Base-by-base conservation (phyloP, 2,888 invertebrate species). In the Scaptodrosophila latifasciaeformis region DNA sequence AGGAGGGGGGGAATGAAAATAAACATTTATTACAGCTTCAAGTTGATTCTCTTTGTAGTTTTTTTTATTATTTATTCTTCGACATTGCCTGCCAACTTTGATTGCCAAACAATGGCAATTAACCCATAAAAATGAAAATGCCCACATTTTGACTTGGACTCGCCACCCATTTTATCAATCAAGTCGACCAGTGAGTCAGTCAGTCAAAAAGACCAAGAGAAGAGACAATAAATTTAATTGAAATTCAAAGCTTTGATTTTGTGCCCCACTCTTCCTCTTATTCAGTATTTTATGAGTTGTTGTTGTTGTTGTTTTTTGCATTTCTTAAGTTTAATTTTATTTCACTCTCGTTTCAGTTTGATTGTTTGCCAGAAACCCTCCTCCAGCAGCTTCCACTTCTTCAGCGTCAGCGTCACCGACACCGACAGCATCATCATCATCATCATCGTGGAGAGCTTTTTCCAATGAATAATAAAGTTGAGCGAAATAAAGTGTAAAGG, bases 381-480 rank as follows among this genome's bases (percentile, higher is more conserved):
- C 5, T 15, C 18, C 15, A 15, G 9, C 15, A 15, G 2, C 7
- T 3, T 13, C 15, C 9, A 13, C 15, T 12, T 5, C 47, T n/a
- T 7, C 34, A 34, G 12, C 13, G n/a, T 40, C 30, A 40, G 47
- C 39, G n/a, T 5, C 40, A 39, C 40, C 29, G 12, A 21, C 61
- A 55, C 46, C 59, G 49, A 31, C 50, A 47, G 47, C 31, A 29
- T 60, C 52, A 49, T 55, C 61, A 57, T 59, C 54, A 48, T 52
- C 54, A 40, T 35, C 63, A 46, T 51, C 51, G 5, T 24, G 18
- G 21, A 27, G 3, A 18, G 13, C 34, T 65, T 60, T 70, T 72
- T 72, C 72, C 72, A 76, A 79, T 79, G 72, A 72, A 72, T 72
- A 72, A 72, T 72, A 72, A 72, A 72, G 70, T 72, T 63, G 77